Evolutionary conservation across 2,888 invertebrate species (phyloP).

Genomic region (Lagria hirta): DNA sequence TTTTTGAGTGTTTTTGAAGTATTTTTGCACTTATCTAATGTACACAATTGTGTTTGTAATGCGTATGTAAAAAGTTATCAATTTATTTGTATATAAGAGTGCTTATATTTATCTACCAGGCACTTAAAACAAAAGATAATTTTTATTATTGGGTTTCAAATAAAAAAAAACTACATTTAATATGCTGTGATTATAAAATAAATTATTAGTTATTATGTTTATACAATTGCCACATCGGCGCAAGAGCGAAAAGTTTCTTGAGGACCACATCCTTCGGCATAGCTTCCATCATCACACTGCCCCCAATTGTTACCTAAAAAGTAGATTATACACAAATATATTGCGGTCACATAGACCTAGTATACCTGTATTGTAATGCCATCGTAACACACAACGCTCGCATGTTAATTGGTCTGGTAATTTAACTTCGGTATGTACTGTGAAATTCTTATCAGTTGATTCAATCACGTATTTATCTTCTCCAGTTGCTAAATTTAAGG

Average conservation of each 20-base stretch:
- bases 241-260: slow-evolving; percentile 50
- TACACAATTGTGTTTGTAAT: too few species aligned
- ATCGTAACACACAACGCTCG: slow-evolving; percentile 54
- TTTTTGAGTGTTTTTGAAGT: too few species aligned
- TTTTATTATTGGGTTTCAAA: too few species aligned
- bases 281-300: slow-evolving; percentile 40
- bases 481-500: slow-evolving; percentile 39
- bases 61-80: too few species aligned
- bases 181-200: too few species aligned
- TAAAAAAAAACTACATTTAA: too few species aligned
- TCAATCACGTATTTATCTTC: slow-evolving; percentile 38
- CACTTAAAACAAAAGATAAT: too few species aligned
- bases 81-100: too few species aligned
- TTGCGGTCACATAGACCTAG: slow-evolving; percentile 57
- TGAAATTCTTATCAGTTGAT: slow-evolving; percentile 32
- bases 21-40: too few species aligned
- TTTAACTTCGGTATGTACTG: slow-evolving; percentile 29
- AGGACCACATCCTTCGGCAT: slow-evolving; percentile 45
- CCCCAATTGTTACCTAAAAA: slow-evolving; percentile 50
- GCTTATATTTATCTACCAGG: too few species aligned
- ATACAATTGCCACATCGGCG: slow-evolving; percentile 40
- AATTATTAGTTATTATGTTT: too few species aligned
- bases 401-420: slow-evolving; percentile 51
- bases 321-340: slow-evolving; percentile 42
- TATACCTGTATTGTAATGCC: slow-evolving; percentile 45